A percentile compares a stretch with the other conserved stretches of the same genome.
Evolutionary conservation across 2,888 invertebrate genomes (phyloP).

Genomic region (Caenorhabditis drosophilae): DNA sequence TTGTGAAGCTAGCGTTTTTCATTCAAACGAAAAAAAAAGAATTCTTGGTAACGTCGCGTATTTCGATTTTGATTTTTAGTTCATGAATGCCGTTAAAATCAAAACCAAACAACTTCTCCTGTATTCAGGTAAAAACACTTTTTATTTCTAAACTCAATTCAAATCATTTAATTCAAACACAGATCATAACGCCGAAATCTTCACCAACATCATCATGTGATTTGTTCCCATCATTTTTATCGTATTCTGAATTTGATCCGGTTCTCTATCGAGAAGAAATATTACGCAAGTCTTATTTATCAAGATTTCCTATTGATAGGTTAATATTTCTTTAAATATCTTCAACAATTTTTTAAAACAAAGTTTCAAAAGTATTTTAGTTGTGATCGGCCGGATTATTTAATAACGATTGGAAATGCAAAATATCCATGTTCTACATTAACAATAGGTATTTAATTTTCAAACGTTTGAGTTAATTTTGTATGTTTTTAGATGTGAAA

Average conservation of each 20-base stretch:
- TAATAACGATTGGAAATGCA: constrained; percentile 33
- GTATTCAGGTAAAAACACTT: constrained; percentile 27
- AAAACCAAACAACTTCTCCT: constrained; percentile 14
- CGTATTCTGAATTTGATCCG: constrained; percentile 41
- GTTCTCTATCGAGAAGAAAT: constrained; percentile 38
- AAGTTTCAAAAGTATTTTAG: constrained; percentile 11
- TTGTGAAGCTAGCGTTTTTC: no score
- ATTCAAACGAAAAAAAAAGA: background rate
- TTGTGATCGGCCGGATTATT: constrained; percentile 35
- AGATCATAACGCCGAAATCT: constrained; percentile 36
- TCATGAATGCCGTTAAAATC: constrained; percentile 3
- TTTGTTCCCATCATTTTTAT: constrained; percentile 19
- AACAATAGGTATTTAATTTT: constrained; percentile 24
- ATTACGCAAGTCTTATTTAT: constrained; percentile 29
- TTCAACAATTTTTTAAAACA: background rate
- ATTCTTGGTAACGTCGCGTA: background rate
- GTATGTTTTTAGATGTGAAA: constrained; percentile 29
- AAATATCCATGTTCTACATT: constrained; percentile 31
- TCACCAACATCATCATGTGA: constrained; percentile 24
- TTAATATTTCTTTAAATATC: constrained; percentile 2
- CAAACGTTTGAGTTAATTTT: no score
- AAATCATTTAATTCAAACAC: background rate
- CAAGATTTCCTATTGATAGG: constrained; percentile 36
- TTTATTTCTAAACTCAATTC: background rate
- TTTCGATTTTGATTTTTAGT: no score